Percentiles rank a stretch among this genome's conserved stretches.
phyloP scores from a whole-genome alignment of 1,140 invertebrate genomes.

The Procambarus virginalis region DNA sequence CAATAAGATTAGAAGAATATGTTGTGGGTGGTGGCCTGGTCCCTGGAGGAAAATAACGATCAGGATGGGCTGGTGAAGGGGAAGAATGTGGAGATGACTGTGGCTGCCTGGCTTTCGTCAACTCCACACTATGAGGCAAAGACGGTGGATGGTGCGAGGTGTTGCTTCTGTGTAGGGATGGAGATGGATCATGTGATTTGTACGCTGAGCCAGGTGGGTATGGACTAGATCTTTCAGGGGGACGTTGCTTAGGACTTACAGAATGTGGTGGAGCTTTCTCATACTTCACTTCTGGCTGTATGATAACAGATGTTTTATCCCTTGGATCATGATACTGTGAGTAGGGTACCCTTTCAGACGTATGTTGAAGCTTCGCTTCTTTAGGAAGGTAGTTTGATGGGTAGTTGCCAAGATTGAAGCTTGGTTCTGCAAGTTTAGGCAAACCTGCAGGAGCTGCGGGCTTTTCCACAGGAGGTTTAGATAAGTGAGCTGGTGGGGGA shows the following conservation, averaged over 20 bases:
- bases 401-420: conserved; percentile 55
- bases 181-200: conserved; percentile 65
- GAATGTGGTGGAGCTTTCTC: conserved; percentile 64
- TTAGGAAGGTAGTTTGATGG: conserved; percentile 51
- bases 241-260: conserved; percentile 68
- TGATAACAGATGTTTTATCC: conserved; percentile 68
- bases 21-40: conserved; percentile 57
- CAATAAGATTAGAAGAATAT: conserved; percentile 61
- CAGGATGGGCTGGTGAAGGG: conserved; percentile 71
- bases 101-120: conserved; percentile 72
- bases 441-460: conserved; percentile 34
- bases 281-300: conserved; percentile 69
- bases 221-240: conserved; percentile 67
- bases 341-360: conserved; percentile 51
- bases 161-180: conserved; percentile 35
- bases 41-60: conserved; percentile 58
- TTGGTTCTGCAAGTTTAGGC: conserved; percentile 61
- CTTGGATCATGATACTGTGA: conserved; percentile 43
- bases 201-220: conserved; percentile 62
- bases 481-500: conserved; percentile 66
- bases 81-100: conserved; percentile 72
- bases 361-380: conserved; percentile 59
- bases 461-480: conserved; percentile 57
- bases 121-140: conserved; percentile 64
- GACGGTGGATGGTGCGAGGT: conserved; percentile 44